Conservation (phyloP, 2,797 vertebrate species). For the Gallirallus australis region DNA sequence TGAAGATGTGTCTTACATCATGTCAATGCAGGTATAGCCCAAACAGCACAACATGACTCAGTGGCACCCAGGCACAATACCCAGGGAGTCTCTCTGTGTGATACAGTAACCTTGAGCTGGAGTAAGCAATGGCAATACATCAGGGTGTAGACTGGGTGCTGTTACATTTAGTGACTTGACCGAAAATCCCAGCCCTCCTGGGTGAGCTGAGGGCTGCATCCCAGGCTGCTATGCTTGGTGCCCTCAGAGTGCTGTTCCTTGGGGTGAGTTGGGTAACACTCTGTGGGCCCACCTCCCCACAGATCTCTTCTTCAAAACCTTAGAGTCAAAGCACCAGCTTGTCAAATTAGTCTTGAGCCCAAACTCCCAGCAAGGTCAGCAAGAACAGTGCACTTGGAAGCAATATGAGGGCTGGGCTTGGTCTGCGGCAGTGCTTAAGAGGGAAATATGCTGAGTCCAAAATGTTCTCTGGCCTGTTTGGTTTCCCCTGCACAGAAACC, state of each 20-base stretch:
- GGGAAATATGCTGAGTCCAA: constrained; percentile 9
- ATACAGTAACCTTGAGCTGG: not conserved
- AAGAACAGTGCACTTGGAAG: not conserved
- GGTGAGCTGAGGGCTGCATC: not conserved
- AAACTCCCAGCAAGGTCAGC: not conserved
- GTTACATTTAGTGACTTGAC: not conserved
- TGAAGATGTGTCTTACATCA: not conserved
- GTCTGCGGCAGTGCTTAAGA: not conserved
- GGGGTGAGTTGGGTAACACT: not conserved
- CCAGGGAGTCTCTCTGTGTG: not conserved
- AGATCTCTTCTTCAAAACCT: constrained; percentile 12
- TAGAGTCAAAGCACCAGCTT: not conserved
- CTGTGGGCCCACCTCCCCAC: not conserved
- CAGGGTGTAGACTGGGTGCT: not conserved
- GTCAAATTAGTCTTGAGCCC: not conserved
- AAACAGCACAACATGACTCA: not conserved
- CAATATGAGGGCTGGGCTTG: not conserved
- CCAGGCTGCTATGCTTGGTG: not conserved
- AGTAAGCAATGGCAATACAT: not conserved
- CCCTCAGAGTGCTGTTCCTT: not conserved
- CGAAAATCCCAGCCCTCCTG: not conserved
- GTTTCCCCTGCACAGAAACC: not conserved
- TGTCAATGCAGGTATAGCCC: not conserved
- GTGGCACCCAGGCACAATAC: not conserved
- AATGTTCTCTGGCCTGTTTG: not conserved